Percentiles rank a stretch among this genome's conserved stretches.
phyloP scores from a whole-genome alignment of 2,113 vertebrate species.

The Picathartes gymnocephalus region DNA sequence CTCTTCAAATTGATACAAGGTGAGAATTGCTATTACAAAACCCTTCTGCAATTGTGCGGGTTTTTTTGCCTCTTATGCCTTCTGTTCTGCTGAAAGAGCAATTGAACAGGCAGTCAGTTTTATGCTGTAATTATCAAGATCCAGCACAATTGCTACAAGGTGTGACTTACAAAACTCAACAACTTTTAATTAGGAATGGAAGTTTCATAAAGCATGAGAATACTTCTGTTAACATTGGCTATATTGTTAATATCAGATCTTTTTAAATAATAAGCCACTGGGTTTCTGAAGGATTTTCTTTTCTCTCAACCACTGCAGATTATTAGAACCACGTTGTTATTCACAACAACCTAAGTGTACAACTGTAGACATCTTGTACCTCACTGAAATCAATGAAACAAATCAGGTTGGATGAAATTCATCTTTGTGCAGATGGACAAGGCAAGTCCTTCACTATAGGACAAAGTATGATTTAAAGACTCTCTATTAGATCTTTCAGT shows the following conservation, averaged over 20 bases:
- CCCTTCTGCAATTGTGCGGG: neutral
- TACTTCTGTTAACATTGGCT: neutral
- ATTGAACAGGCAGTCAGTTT: neutral
- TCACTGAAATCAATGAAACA: neutral
- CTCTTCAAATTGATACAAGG: neutral
- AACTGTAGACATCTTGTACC: neutral
- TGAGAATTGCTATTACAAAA: neutral
- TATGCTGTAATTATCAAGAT: neutral
- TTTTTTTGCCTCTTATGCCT: neutral
- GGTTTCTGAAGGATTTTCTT: neutral
- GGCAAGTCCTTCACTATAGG: neutral
- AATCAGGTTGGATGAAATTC: neutral
- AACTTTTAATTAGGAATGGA: constrained; percentile 1
- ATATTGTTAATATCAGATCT: neutral
- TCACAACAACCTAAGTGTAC: neutral
- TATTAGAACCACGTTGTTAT: neutral
- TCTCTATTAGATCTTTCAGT: neutral
- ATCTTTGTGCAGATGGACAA: neutral
- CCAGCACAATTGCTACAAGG: neutral
- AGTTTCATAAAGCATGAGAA: neutral
- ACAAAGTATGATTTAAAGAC: neutral
- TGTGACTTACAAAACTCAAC: neutral
- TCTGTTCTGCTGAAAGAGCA: neutral
- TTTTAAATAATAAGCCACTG: neutral
- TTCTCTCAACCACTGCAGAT: neutral